Base-by-base conservation (phyloP, 1,140 invertebrate genomes). In the Megalopta genalis region DNA sequence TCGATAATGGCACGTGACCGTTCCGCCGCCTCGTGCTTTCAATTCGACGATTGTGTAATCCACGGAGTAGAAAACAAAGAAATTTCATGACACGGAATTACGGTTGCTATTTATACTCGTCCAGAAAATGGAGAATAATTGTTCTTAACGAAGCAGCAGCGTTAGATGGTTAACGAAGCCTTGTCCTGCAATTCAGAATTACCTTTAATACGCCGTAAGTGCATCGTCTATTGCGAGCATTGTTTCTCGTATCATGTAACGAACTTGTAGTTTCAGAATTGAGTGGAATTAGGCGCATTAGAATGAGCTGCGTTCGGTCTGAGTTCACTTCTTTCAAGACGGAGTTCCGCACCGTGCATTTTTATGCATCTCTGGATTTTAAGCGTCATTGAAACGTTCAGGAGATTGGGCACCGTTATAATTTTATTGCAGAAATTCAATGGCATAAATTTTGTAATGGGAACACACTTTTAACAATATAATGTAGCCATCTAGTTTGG, bases 131-230 rank as follows among this genome's bases (percentile, higher is more conserved):
- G 42, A 39, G 66, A 70, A 42, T 69, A 70, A 77, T 77, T 77
- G 66, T 62, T 69, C 66, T 69, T 77, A 77, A 77, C 42, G 74
- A 77, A 70, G 39, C 65, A 21, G 46, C 39, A 42, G 8, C 6
- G 66, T 77, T 77, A 39, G 14, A 16, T 66, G 25, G 3, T 69
- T 77, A 49, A 69, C 37, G 10, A 16, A 46, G n/a, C 14, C 25
- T 68, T 32, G 57, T 37, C 39, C 49, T 18, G 54, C 62, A 62
- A 77, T 60, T 46, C 5, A n/a, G 39, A 46, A 60, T 77, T 66
- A 23, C 32, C 59, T 42, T 46, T 27, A 77, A 70, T 69, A 68
- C 42, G n/a, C 21, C 9, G 23, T 7, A 66, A 59, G 25, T 37
- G 12, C 42, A 4, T 37, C 14, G n/a, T 57, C 21, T n/a, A 25